These are phyloP conservation scores for Cebidichthys violaceus DNA, from an alignment of 2,113 vertebrate genomes.

Conservation along the genomic window DNA sequence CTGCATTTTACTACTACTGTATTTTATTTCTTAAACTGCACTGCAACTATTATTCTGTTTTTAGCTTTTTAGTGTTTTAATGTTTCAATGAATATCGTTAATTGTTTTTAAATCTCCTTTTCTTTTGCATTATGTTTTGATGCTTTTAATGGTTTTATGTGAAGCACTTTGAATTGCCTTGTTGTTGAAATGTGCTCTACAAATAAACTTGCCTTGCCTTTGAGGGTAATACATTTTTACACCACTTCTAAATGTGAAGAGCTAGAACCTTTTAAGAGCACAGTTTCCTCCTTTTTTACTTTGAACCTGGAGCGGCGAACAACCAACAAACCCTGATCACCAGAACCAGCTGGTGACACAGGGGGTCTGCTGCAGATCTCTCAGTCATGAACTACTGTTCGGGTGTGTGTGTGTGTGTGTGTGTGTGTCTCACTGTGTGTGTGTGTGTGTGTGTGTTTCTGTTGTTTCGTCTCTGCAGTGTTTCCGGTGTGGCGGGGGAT, in stretches of 20 bases:
- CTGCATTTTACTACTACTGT: too few relatives aligned
- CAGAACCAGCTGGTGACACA: not conserved
- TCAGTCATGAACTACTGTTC: not conserved
- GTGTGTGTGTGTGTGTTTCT: not conserved
- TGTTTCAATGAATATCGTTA: too few relatives aligned
- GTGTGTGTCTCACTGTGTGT: not conserved
- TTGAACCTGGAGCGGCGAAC: too few relatives aligned
- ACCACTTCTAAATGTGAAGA: not conserved
- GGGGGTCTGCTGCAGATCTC: not conserved
- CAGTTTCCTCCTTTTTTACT: not conserved
- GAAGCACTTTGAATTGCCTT: too few relatives aligned
- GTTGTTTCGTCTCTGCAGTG: constrained; percentile 68
- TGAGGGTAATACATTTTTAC: not conserved
- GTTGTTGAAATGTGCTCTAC: too few relatives aligned
- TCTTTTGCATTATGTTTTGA: too few relatives aligned
- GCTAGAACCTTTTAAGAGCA: not conserved
- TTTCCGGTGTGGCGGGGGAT: constrained; percentile 82
- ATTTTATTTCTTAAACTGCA: too few relatives aligned
- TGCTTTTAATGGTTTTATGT: too few relatives aligned
- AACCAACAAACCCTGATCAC: not conserved
- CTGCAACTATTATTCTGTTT: too few relatives aligned
- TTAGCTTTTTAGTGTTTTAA: too few relatives aligned
- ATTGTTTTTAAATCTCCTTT: too few relatives aligned
- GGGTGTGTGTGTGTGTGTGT: not conserved
- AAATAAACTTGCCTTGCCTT: too few relatives aligned